phyloP scores from a whole-genome alignment of 2,113 vertebrate species.

The Emydocephalus ijimae region DNA sequence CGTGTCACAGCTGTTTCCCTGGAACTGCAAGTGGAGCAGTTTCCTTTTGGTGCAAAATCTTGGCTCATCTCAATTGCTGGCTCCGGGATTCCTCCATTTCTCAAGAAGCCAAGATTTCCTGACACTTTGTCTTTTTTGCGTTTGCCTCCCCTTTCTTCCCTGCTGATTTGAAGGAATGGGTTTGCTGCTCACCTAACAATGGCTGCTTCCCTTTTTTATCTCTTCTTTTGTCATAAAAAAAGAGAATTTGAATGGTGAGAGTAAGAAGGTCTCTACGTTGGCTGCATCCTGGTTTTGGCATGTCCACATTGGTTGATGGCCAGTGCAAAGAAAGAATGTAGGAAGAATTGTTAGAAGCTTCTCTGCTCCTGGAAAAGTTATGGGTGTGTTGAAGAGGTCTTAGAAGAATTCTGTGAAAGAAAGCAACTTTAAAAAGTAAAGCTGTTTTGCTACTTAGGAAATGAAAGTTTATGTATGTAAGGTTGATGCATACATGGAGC shows the following conservation, averaged over 20 bases:
- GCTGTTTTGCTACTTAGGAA: background rate
- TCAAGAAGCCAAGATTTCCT: background rate
- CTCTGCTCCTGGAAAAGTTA: background rate
- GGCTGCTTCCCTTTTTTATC: background rate
- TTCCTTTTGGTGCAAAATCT: background rate
- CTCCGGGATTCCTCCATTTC: background rate
- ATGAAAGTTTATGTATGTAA: background rate
- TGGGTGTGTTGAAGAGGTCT: background rate
- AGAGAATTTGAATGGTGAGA: background rate
- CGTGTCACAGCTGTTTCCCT: background rate
- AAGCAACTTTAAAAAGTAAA: slow-evolving; percentile 5
- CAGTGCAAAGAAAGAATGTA: background rate
- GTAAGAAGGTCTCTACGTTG: background rate
- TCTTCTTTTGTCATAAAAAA: background rate
- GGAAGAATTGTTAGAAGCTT: background rate
- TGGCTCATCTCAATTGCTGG: background rate
- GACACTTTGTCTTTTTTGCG: background rate
- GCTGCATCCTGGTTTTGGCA: background rate
- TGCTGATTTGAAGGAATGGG: background rate
- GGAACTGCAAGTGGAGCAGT: background rate
- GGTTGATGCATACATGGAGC: slow-evolving; percentile 26
- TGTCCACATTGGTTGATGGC: background rate
- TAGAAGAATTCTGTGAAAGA: background rate
- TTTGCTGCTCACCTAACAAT: background rate
- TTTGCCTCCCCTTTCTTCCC: background rate